These are phyloP conservation scores for Tinamus guttatus DNA, from an alignment of 2,113 vertebrate genomes.

Conservation along the genomic window DNA sequence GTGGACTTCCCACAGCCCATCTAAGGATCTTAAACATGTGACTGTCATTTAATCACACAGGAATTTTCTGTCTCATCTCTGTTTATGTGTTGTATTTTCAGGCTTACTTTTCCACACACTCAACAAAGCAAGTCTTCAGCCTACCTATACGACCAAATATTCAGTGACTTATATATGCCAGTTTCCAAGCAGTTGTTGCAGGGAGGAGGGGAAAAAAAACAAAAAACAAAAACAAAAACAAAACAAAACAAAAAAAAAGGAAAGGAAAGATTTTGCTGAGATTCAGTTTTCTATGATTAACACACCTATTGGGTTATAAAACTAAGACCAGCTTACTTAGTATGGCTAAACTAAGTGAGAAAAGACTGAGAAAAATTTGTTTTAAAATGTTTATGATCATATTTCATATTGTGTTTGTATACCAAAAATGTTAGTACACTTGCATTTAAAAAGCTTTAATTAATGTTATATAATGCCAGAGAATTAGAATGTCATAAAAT, in stretches of 20 bases:
- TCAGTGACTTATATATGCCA: neutral
- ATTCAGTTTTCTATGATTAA: neutral
- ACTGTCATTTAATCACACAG: neutral
- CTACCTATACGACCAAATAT: neutral
- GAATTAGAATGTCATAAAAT: neutral
- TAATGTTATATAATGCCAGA: neutral
- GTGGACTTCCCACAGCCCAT: neutral
- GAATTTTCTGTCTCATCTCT: neutral
- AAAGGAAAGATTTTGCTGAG: neutral
- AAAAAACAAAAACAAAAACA: neutral
- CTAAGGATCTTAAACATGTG: rapidly evolving
- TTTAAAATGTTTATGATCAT: neutral
- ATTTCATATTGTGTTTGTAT: neutral
- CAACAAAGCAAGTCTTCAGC: neutral
- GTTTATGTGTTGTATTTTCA: neutral
- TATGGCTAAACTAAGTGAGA: neutral
- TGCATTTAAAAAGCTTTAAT: neutral
- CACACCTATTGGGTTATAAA: neutral
- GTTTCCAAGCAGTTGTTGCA: neutral
- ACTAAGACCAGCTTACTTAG: no score
- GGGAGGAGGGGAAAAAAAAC: neutral
- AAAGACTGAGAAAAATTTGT: neutral
- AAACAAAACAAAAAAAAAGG: no score
- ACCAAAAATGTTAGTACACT: neutral
- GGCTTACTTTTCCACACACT: neutral